These are phyloP conservation scores for Drosophila neonasuta DNA, from an alignment of 2,888 invertebrate genomes.

Conservation along the genomic window DNA sequence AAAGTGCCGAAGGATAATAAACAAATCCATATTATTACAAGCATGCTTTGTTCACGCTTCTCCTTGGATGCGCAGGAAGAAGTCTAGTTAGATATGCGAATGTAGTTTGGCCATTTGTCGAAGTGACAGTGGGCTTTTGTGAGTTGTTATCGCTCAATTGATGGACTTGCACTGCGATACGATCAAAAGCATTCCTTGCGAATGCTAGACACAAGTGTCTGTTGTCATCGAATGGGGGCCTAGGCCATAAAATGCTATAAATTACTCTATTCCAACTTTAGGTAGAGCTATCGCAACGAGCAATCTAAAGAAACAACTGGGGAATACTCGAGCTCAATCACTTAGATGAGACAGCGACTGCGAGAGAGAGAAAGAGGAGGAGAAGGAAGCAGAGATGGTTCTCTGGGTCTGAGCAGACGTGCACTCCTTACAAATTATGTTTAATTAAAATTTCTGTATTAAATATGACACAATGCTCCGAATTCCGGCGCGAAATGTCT, in stretches of 20 bases:
- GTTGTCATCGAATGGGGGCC: conserved; percentile 52
- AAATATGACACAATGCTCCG: conserved; percentile 83
- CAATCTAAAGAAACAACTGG: conserved; percentile 48
- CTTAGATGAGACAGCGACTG: neutral
- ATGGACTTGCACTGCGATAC: conserved; percentile 43
- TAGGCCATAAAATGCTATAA: conserved; percentile 67
- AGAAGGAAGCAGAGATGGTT: neutral
- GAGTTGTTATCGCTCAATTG: conserved; percentile 49
- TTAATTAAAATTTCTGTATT: conserved; percentile 83
- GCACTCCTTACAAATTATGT: conserved; percentile 82
- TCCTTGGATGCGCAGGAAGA: neutral
- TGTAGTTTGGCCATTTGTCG: conserved; percentile 22
- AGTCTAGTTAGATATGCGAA: conserved; percentile 6
- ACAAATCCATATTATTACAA: neutral
- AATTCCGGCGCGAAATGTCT: conserved; percentile 79
- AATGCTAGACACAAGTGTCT: conserved; percentile 66
- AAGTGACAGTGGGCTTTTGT: conserved; percentile 12
- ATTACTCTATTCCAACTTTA: conserved; percentile 69
- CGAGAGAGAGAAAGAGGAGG: neutral
- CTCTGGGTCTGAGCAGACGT: conserved; percentile 58
- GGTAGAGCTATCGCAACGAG: conserved; percentile 50
- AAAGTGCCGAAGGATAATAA: neutral
- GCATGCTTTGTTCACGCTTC: neutral
- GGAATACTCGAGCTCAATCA: conserved; percentile 24
- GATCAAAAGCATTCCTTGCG: conserved; percentile 66